phyloP scores from a whole-genome alignment of 2,113 vertebrate species.

The Bubo bubo region DNA sequence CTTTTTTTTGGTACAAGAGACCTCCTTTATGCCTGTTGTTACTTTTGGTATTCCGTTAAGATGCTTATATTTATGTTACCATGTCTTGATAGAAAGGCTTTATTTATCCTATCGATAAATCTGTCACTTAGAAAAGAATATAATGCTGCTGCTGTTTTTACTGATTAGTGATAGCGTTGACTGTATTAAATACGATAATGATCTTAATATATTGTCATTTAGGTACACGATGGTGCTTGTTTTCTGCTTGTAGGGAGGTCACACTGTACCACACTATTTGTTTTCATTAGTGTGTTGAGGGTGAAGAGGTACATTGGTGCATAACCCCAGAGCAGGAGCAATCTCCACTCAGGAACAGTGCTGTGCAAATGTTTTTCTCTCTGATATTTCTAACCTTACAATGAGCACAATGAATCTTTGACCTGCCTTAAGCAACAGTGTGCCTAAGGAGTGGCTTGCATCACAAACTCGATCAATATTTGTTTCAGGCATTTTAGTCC shows the following conservation, averaged over 20 bases:
- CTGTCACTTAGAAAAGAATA: neutral
- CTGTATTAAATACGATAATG: neutral
- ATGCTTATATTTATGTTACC: neutral
- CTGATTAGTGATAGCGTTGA: neutral
- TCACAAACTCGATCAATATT: neutral
- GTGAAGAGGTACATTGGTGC: neutral
- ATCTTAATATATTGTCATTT: constrained; percentile 11
- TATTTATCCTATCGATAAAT: constrained; percentile 15
- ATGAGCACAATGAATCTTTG: neutral
- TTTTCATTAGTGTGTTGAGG: constrained; percentile 3
- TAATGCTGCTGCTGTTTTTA: neutral
- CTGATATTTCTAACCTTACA: neutral
- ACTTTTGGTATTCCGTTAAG: neutral
- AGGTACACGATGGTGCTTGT: neutral
- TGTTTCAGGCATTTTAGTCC: constrained; percentile 16
- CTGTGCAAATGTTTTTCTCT: neutral
- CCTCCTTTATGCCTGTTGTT: neutral
- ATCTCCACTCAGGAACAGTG: neutral
- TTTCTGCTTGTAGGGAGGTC: neutral
- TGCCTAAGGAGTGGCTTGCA: constrained; percentile 8
- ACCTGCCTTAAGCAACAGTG: neutral
- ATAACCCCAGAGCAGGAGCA: neutral
- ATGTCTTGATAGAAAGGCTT: neutral
- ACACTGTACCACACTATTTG: neutral
- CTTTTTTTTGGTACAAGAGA: neutral